Base-by-base conservation (phyloP, 2,888 invertebrate species). In the Nomada fabriciana region DNA sequence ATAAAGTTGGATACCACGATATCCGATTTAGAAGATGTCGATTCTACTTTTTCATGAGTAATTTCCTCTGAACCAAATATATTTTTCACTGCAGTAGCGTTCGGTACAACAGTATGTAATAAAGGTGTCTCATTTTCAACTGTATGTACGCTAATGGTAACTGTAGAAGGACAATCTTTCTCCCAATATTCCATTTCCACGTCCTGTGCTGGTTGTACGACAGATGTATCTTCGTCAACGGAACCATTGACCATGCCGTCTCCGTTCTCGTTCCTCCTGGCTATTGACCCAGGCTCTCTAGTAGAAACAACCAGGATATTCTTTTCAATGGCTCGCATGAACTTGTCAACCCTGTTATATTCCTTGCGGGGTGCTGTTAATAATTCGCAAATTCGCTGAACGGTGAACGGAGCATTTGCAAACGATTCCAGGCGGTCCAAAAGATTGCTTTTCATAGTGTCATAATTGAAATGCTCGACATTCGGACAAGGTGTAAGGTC, bases 311-410 rank as follows among this genome's bases (percentile, higher is more conserved):
- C 98, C 89, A 98, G 94, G 88, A 98, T 97, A 91, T 98, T 98
- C 94, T 99, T 99, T 94, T 99, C 99, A 80, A 99, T 95, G 0
- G 99, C 99, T 79, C 99, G 95, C 97, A 99, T 97, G 93, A 97
- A 99, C 94, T 99, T 99, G 93, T 99, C 99, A 82, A 98, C 97
- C 82, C 98, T 96, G 92, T 97, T 98, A 94, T 99, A 99, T 93
- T 99, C 98, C 93, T 98, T 98, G 29, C 97, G 96, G 2, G 99
- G 99, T 87, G 96, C 96, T 4, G 98, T 97, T 2, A 99, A 94
- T 43, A 99, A 95, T 94, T 99, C 99, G 94, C 99, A 98, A 82
- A 99, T 96, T 88, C 99, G 96, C 94, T 99, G 99, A 85, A 99
- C 97, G 23, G 99, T 99, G 92, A 99, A 99, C 0, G 99, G 99